Evolutionary conservation across 1,140 invertebrate species (phyloP).

Genomic region (Caenorhabditis briggsae): DNA sequence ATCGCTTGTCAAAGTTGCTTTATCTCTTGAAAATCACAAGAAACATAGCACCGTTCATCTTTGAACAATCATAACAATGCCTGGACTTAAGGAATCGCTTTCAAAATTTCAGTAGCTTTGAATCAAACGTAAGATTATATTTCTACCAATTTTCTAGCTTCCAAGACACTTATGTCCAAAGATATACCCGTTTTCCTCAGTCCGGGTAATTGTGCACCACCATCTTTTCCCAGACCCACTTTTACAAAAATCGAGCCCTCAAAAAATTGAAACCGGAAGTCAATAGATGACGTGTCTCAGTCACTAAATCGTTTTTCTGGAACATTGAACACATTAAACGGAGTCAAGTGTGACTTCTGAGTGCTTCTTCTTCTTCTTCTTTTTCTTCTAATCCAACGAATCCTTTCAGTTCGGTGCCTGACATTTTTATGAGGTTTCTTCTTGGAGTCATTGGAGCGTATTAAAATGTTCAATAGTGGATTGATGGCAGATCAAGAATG

Average conservation of each 20-base stretch:
- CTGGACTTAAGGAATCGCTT: too few species aligned
- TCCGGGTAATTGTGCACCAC: too few species aligned
- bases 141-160: too few species aligned
- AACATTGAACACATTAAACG: conserved; percentile 24
- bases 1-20: too few species aligned
- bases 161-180: too few species aligned
- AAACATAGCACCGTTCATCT: too few species aligned
- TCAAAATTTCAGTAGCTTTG: too few species aligned
- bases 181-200: too few species aligned
- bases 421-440: conserved; percentile 2
- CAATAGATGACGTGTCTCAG: neutral
- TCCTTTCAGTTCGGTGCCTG: conserved; percentile 23
- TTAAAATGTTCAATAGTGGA: conserved; percentile 31
- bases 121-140: too few species aligned
- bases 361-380: neutral
- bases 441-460: neutral
- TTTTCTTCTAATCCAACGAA: neutral
- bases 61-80: too few species aligned
- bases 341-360: neutral
- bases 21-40: too few species aligned
- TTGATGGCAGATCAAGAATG: neutral
- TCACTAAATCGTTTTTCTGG: neutral
- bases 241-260: neutral
- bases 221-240: neutral
- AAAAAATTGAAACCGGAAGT: neutral